Evolutionary conservation across 2,797 vertebrate species (phyloP).

Genomic region (Artibeus jamaicensis): DNA sequence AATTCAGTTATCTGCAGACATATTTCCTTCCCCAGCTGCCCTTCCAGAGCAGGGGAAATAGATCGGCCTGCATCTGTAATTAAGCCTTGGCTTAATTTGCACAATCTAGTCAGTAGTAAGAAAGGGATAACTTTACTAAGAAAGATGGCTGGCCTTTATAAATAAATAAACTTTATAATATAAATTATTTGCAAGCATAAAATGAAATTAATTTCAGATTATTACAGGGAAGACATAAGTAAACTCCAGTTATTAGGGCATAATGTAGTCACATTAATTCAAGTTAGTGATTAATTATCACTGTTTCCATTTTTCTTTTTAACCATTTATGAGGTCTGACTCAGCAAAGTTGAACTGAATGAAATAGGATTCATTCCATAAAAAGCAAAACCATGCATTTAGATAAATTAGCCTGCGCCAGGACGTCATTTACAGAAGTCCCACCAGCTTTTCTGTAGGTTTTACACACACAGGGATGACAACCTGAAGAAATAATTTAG

Average conservation of each 20-base stretch:
- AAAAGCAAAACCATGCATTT: background rate
- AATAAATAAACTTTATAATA: conserved; percentile 50
- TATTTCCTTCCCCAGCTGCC: background rate
- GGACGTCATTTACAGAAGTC: background rate
- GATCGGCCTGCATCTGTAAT: background rate
- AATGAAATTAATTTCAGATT: conserved; percentile 73
- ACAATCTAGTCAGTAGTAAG: conserved; percentile 44
- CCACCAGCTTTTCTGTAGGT: background rate
- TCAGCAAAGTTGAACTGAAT: background rate
- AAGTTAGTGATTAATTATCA: conserved; percentile 60
- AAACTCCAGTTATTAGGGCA: conserved; percentile 67
- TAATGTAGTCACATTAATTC: conserved; percentile 64
- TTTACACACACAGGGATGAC: background rate
- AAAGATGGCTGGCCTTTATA: conserved; percentile 56
- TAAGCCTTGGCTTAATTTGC: background rate
- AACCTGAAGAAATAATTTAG: background rate
- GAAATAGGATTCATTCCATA: background rate
- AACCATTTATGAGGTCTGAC: conserved; percentile 8
- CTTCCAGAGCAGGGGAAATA: background rate
- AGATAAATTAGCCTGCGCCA: background rate
- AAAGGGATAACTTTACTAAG: conserved; percentile 39
- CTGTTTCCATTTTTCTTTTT: conserved; percentile 36
- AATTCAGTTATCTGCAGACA: background rate
- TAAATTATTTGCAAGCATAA: conserved; percentile 57
- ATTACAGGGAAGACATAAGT: conserved; percentile 64